Evolutionary conservation across 2,888 invertebrate species (phyloP), one percentile per base, ranked within the genome.

Genomic region (Kuschelorhynchus macadamiae): DNA sequence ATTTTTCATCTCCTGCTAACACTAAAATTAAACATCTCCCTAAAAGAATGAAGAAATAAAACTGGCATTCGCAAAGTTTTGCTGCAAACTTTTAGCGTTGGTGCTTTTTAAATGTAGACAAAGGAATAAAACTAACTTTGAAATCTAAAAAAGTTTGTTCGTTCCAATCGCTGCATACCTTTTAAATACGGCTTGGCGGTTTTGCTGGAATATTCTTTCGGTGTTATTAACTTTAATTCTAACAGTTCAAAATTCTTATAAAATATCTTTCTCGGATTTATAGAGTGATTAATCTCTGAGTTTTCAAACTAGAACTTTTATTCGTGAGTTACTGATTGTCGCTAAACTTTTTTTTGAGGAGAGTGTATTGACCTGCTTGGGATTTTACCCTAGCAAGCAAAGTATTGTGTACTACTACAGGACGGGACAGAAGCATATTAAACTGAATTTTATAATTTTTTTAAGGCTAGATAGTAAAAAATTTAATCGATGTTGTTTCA

Each of bases 31-130:
- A 56, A 56, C 17, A 4, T 9, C 5, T 36, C 41, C 18, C 36
- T 12, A 11, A 44, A 56, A 56, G 42, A 42, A 56, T 56, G 30
- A 18, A 16, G 46, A 56, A 56, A 44, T 56, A 56, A 44, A 44
- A 44, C 56, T 44, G 56, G 41, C 53, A 39, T 41, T 55, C 32
- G 12, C 11, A 42, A 56, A 56, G 44, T 36, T 44, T n/a, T n/a
- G n/a, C 32, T 16, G 14, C 8, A 56, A 64, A 64, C 49, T 64
- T 64, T 56, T 53, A 20, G 14, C 52, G 32, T 17, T 53, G 53
- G 32, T 17, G 56, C 56, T 64, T 64, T 63, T 64, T 39, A 64
- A 64, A 64, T 49, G 56, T 47, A 56, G 63, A 64, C 63, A 64
- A 64, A 56, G 49, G 56, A 56, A 64, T 64, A 56, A 64, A 64